Base-by-base conservation (phyloP, 2,797 vertebrate genomes). In the Crax fasciolata region DNA sequence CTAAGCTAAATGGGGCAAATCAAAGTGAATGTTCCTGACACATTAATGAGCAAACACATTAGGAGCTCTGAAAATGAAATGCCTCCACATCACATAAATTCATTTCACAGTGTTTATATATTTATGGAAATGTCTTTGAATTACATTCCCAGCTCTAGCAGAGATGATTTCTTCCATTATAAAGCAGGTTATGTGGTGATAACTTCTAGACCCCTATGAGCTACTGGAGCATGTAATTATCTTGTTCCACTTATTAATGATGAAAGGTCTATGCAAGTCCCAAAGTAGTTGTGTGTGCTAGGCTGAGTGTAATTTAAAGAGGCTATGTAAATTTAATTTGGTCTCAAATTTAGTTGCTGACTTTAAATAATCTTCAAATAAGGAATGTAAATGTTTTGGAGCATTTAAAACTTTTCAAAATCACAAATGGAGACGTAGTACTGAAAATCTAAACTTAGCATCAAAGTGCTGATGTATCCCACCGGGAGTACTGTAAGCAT, bases 221-320 rank as follows among this genome's bases (percentile, higher is more conserved):
- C 89, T 94, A 80, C 87, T 71, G 94, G 65, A 97, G 91, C 93
- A 72, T 94, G 93, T 95, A 96, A 96, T 97, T 95, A 94, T 84
- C 80, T 94, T 89, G 89, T 96, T 96, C 89, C 49, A 67, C 91
- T 93, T 96, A 86, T 77, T 96, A 94, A 96, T 87, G 95, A 94
- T 96, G 91, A 94, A 96, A 97, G 82, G 84, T 89, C 87, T 84
- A 41, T 61, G 51, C 54, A 77, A 91, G 80, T 96, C 89, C 89
- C 96, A 94, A 91, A 84, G 83, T 19, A 81, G 70, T 74, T 96
- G 17, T 75, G 74, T 68, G 41, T 65, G 39, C 67, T 49, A 17
- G 38, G 74, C 77, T 84, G 59, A 51, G 63, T 67, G 63, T 67
- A 84, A 77, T 49, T 77, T 93, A 94, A 93, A 95, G 83, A 92